A percentile compares a stretch with the other conserved stretches of the same genome.
phyloP scores from a whole-genome alignment of 2,888 invertebrate species.

The Meteorus cinctellus region DNA sequence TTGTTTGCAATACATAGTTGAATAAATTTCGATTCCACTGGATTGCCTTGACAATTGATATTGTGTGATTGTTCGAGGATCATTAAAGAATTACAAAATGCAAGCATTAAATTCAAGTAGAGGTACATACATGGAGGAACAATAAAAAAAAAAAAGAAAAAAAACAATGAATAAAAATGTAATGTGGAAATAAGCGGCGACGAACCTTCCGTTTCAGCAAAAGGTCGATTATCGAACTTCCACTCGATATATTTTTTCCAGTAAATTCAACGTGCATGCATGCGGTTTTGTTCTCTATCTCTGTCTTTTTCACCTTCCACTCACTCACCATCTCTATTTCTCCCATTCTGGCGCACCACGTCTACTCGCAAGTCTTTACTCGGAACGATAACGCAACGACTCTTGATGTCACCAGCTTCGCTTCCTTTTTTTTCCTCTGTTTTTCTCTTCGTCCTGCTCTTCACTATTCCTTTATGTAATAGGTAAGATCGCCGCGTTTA shows the following conservation, averaged over 20 bases:
- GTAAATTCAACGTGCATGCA: slow-evolving; percentile 37
- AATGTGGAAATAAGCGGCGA: slow-evolving; percentile 21
- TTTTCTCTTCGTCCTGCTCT: background rate
- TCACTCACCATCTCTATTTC: slow-evolving; percentile 7
- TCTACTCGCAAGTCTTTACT: slow-evolving; percentile 24
- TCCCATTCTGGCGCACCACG: background rate
- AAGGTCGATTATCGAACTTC: slow-evolving; percentile 44
- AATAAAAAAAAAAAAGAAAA: slow-evolving; percentile 9
- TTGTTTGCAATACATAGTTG: too few species aligned
- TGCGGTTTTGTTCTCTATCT: slow-evolving; percentile 1
- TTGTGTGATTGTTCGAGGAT: too few species aligned
- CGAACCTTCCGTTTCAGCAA: slow-evolving; percentile 20
- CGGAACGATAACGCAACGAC: slow-evolving; percentile 40
- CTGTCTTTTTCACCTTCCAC: slow-evolving; percentile 4
- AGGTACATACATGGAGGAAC: background rate
- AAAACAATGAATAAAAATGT: background rate
- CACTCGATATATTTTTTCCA: slow-evolving; percentile 46
- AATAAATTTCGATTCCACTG: too few species aligned
- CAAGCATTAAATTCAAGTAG: background rate
- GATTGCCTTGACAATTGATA: too few species aligned
- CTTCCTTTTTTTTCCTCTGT: slow-evolving; percentile 11
- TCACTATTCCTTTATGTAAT: slow-evolving; percentile 15
- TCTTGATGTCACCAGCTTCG: slow-evolving; percentile 26
- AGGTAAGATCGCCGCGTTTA: slow-evolving; percentile 1
- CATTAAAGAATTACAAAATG: too few species aligned